Percentiles rank a stretch among this genome's conserved stretches.
Conservation (phyloP, 2,113 vertebrate genomes). For the Amblyornis subalaris region DNA sequence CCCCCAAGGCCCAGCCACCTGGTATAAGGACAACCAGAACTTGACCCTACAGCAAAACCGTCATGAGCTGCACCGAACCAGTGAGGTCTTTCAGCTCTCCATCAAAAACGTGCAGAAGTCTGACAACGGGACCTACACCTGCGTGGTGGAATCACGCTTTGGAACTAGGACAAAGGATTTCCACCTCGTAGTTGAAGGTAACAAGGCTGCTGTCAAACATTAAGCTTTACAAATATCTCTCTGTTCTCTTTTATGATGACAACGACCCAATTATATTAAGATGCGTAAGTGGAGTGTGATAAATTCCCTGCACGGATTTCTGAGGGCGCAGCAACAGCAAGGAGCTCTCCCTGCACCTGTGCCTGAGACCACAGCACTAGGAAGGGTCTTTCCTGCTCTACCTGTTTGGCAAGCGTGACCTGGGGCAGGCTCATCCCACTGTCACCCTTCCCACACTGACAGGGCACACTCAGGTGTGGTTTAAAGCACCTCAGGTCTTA, state of each 20-base stretch:
- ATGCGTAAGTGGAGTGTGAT: neutral
- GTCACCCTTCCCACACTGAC: neutral
- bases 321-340: neutral
- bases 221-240: neutral
- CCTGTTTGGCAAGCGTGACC: neutral
- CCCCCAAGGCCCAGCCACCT: constrained; percentile 64
- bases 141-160: neutral
- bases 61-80: constrained; percentile 54
- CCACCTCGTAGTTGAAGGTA: constrained; percentile 71
- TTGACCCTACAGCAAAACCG: constrained; percentile 41
- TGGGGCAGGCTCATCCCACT: neutral
- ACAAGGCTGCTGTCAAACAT: neutral
- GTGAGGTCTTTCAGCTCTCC: constrained; percentile 37
- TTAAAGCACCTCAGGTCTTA: neutral
- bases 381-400: neutral
- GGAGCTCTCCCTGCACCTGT: neutral
- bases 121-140: constrained; percentile 72
- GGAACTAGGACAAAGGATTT: constrained; percentile 28
- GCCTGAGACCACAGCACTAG: neutral
- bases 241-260: neutral
- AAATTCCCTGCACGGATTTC: neutral
- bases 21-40: constrained; percentile 41
- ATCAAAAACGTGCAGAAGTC: constrained; percentile 56
- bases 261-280: neutral
- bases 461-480: neutral